Evolutionary conservation across 2,797 vertebrate genomes (phyloP).

Genomic region (Tragelaphus eurycerus): DNA sequence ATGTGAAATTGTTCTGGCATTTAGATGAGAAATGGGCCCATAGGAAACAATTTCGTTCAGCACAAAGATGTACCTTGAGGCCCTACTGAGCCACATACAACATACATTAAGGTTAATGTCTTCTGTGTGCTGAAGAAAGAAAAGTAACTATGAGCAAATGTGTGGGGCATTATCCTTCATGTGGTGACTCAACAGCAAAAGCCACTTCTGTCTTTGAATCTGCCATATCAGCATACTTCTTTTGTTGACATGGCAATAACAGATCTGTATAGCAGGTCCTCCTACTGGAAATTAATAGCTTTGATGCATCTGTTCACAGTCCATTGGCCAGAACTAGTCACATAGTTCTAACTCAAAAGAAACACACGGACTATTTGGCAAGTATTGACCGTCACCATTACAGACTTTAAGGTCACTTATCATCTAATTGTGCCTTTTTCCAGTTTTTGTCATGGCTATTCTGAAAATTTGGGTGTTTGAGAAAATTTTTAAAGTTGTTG

Average conservation of each 20-base stretch:
- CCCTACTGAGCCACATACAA: not conserved
- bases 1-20: not conserved
- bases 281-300: not conserved
- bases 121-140: not conserved
- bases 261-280: not conserved
- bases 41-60: not conserved
- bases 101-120: not conserved
- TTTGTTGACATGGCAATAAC: not conserved
- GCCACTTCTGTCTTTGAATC: not conserved
- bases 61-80: not conserved
- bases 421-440: not conserved
- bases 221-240: not conserved
- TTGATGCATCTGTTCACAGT: not conserved
- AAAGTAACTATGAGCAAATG: not conserved
- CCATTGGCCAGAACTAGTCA: not conserved
- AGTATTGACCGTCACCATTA: not conserved
- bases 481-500: not conserved
- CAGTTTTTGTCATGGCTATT: not conserved
- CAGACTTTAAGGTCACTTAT: not conserved
- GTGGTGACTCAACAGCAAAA: not conserved
- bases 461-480: not conserved
- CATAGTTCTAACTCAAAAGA: not conserved
- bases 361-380: not conserved
- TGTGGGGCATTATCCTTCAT: not conserved
- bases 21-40: constrained; percentile 3